Evolutionary conservation across 2,888 invertebrate genomes (phyloP), one percentile per base, ranked within the genome.

Genomic region (Dexiosoma caninum): DNA sequence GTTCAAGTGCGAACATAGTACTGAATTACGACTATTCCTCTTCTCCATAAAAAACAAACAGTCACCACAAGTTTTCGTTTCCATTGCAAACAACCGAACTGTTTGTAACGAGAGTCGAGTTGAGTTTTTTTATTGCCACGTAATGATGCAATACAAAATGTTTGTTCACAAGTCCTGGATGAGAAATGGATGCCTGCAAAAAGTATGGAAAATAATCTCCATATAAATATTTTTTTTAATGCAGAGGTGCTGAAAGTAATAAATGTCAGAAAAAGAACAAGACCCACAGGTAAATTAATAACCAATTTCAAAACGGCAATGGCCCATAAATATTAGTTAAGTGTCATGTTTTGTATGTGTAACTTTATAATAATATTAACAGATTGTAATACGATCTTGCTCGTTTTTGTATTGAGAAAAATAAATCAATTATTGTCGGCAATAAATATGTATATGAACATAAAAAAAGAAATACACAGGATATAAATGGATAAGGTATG

Each of bases 311-410:
- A 60, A 40, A 19, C 40, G 21, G 27, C 40, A 60, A 71, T 59
- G 60, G 49, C 8, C 14, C 60, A 71, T 60, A 60, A 71, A 71
- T 71, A 71, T 71, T 71, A 40, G 60, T 51, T 30, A 32, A 30
- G 35, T 71, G 71, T 71, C 60, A 60, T 51, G 71, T 71, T 49
- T 37, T 40, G 19, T 49, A 27, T 59, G 59, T 40, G 59, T 40
- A 60, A 51, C 16, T 46, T 60, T 51, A 30, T 49, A 59, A 49
- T 60, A 59, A 49, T 60, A 60, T 51, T 51, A 60, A 51, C 51
- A 60, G 51, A 30, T 51, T 60, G 27, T 71, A 32, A 40, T n/a
- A 3, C n/a, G 44, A 62, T 55, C 35, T 23, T 59, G 3, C 0
- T 49, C 12, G 30, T 42, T 53, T 57, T 32, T 21, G 0, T 9